phyloP scores from a whole-genome alignment of 2,113 vertebrate genomes.

The Platysteira castanea region DNA sequence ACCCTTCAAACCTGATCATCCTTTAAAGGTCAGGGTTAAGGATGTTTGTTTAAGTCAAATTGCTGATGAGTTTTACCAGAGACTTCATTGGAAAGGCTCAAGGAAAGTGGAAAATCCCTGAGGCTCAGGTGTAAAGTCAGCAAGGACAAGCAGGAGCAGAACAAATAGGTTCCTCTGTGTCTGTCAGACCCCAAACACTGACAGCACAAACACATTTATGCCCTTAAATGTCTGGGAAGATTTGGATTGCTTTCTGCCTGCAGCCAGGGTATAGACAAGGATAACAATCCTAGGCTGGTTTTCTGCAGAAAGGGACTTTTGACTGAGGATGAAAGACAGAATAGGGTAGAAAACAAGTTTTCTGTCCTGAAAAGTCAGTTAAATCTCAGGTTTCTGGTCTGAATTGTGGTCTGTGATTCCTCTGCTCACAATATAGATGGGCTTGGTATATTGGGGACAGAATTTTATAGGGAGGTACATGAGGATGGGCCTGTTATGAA shows the following conservation, averaged over 20 bases:
- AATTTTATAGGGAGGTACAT: fast-evolving
- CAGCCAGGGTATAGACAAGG: neutral
- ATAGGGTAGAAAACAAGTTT: neutral
- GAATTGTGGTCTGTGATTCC: neutral
- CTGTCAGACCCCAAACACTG: neutral
- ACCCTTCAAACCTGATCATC: neutral
- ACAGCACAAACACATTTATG: neutral
- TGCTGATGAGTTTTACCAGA: neutral
- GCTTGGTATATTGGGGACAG: neutral
- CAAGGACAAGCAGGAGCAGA: neutral
- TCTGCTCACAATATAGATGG: fast-evolving
- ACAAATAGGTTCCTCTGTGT: neutral
- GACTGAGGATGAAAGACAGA: neutral
- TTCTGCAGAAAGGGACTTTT: neutral
- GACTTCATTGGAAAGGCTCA: neutral
- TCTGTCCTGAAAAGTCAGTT: neutral
- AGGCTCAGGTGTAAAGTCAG: neutral
- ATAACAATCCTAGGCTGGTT: neutral
- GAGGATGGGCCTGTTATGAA: neutral
- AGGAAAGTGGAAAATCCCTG: neutral
- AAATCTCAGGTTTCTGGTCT: neutral
- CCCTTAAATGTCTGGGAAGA: neutral
- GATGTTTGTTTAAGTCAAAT: neutral
- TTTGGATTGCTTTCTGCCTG: neutral
- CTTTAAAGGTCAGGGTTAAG: neutral